Evolutionary conservation across 2,797 vertebrate genomes (phyloP), one percentile per base, ranked within the genome.

Genomic region (Pelobates cultripes): DNA sequence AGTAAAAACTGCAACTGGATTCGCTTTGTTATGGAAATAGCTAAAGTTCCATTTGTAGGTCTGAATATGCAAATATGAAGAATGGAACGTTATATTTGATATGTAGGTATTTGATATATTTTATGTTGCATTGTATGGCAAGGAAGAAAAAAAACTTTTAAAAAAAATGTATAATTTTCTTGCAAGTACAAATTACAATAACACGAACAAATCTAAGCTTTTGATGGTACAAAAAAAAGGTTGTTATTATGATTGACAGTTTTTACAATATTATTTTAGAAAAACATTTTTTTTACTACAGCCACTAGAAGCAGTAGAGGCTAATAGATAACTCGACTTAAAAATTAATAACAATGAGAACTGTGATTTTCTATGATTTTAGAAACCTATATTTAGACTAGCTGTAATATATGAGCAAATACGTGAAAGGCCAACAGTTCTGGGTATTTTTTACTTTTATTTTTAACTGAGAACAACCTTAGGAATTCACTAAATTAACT

Each of bases 401-500:
- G 63, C n/a, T 1, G 70, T 68, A 78, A 78, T 61, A 76, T 70
- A 81, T 70, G 68, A 76, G 0, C 43, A 75, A 42, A 28, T 8
- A 13, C 64, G 79, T 10, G 75, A 75, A 45, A 45, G 63, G 78
- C 75, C 73, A 60, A 40, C 15, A 41, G 71, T 73, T 77, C 51
- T 70, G 43, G 42, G 70, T 42, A 41, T 28, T 15, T 77, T 73
- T 82, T 77, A 61, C 55, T 9, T 55, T 77, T 2, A 2, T 28
- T 28, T 61, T 53, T 69, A 78, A 53, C 68, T 44, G 74, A 43
- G 69, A 82, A 73, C 53, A 60, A 53, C 42, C 60, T 63, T 70
- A 69, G 42, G 42, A 55, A 85, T 86, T 86, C 85, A 86, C 70
- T 75, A 64, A 86, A 88, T 77, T 73, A 85, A 82, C 71, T 88